Evolutionary conservation across 2,113 vertebrate genomes (phyloP).

Genomic region (Trinectes maculatus): DNA sequence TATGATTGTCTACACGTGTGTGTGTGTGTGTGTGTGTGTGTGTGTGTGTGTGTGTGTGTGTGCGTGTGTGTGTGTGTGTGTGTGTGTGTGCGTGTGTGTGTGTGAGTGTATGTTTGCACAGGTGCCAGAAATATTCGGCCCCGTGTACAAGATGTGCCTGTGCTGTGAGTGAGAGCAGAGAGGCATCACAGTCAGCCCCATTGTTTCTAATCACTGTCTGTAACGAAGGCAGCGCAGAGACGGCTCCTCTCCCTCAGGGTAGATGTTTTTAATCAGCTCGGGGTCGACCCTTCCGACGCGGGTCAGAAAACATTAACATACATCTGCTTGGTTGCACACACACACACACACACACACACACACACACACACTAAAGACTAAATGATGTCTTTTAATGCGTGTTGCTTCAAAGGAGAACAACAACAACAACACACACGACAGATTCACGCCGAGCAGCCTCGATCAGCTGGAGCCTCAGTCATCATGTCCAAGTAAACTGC

Average conservation of each 20-base stretch:
- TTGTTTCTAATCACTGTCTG: constrained; percentile 37
- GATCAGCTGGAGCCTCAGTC: constrained; percentile 63
- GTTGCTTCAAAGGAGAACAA: constrained; percentile 40
- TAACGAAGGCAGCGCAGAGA: constrained; percentile 32
- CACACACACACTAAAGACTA: too few relatives aligned
- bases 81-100: constrained; percentile 5
- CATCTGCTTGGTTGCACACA: constrained; percentile 28
- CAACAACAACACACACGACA: constrained; percentile 53
- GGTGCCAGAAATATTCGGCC: constrained; percentile 51
- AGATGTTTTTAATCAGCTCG: constrained; percentile 8
- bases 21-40: constrained; percentile 6
- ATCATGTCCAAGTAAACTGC: constrained; percentile 54
- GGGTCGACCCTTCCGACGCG: not conserved
- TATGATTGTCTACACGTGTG: constrained; percentile 8
- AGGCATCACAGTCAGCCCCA: constrained; percentile 15
- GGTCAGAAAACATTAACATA: not conserved
- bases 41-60: constrained; percentile 9
- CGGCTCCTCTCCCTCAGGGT: not conserved
- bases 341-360: too few relatives aligned
- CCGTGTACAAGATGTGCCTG: constrained; percentile 55
- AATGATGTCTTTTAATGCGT: constrained; percentile 22
- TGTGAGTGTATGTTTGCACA: constrained; percentile 48
- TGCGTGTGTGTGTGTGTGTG: not conserved
- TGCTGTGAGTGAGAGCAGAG: constrained; percentile 52
- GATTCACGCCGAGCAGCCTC: constrained; percentile 47